phyloP scores from a whole-genome alignment of 2,797 vertebrate species.

The Acrossocheilus fasciatus region DNA sequence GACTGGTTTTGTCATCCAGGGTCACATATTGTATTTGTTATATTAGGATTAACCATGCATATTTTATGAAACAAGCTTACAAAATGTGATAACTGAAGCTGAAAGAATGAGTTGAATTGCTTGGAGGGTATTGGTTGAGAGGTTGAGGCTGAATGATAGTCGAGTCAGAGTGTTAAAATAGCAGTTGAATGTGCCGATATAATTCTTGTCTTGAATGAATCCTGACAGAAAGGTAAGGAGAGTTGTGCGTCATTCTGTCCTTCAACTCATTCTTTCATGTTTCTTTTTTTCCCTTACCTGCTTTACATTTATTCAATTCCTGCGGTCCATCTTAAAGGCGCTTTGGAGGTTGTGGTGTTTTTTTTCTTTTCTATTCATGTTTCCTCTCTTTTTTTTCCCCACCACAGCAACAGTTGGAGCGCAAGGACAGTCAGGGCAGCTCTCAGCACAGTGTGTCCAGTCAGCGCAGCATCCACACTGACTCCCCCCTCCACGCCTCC shows the following conservation, averaged over 20 bases:
- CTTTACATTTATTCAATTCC: constrained; percentile 5
- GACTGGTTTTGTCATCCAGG: no score
- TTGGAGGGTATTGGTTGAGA: constrained; percentile 3
- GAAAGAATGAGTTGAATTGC: not conserved
- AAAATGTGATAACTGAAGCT: not conserved
- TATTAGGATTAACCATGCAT: not conserved
- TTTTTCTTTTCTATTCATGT: constrained; percentile 30
- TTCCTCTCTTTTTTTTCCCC: constrained; percentile 32
- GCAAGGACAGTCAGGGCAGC: constrained; percentile 98
- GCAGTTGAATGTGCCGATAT: not conserved
- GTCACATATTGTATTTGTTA: not conserved
- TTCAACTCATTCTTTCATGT: constrained; percentile 4
- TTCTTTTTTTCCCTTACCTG: not conserved
- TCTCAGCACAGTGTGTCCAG: constrained; percentile 96
- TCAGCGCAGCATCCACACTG: constrained; percentile 91
- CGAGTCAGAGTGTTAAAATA: not conserved
- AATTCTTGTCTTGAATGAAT: not conserved
- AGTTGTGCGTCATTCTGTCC: not conserved
- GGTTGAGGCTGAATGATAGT: not conserved
- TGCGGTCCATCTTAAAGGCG: not conserved
- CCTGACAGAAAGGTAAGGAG: not conserved
- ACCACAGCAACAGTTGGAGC: constrained; percentile 91
- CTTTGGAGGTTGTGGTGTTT: not conserved
- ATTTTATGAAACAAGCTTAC: not conserved
- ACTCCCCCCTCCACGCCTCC: constrained; percentile 87